Percentiles rank a stretch among this genome's conserved stretches.
Conservation (phyloP, 2,888 invertebrate species). For the Anoplius nigerrimus region DNA sequence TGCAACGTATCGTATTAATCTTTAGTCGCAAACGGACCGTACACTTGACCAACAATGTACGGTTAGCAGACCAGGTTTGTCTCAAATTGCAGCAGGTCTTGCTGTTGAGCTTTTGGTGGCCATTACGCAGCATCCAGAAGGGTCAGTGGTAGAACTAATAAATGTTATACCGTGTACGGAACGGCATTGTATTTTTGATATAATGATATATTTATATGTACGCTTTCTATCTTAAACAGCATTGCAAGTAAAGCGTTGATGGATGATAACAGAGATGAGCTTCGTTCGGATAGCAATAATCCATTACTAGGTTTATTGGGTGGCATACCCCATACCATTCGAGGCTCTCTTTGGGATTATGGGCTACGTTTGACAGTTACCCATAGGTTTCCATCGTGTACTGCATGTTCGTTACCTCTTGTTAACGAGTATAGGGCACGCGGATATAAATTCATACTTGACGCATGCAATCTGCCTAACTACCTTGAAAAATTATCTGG, state of each 20-base stretch:
- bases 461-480: conserved; percentile 79
- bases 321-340: conserved; percentile 92
- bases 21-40: conserved; percentile 90
- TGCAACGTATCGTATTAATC: conserved; percentile 42
- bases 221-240: conserved; percentile 47
- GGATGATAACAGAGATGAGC: conserved; percentile 76
- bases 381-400: conserved; percentile 90
- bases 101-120: conserved; percentile 94
- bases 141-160: conserved; percentile 74
- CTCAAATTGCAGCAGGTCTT: conserved; percentile 91
- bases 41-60: conserved; percentile 99
- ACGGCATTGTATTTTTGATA: not conserved
- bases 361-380: conserved; percentile 90
- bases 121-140: conserved; percentile 88
- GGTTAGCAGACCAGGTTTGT: conserved; percentile 95
- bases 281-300: conserved; percentile 69
- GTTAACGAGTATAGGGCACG: conserved; percentile 69
- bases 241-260: conserved; percentile 67
- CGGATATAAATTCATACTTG: conserved; percentile 78
- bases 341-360: conserved; percentile 91
- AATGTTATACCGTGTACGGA: not conserved
- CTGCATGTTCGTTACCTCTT: conserved; percentile 87
- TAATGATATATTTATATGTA: conserved; percentile 2
- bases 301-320: conserved; percentile 83
- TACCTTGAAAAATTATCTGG: conserved; percentile 82